Percentiles rank a stretch among this genome's conserved stretches.
phyloP scores from a whole-genome alignment of 2,797 vertebrate genomes.

The Peromyscus eremicus region DNA sequence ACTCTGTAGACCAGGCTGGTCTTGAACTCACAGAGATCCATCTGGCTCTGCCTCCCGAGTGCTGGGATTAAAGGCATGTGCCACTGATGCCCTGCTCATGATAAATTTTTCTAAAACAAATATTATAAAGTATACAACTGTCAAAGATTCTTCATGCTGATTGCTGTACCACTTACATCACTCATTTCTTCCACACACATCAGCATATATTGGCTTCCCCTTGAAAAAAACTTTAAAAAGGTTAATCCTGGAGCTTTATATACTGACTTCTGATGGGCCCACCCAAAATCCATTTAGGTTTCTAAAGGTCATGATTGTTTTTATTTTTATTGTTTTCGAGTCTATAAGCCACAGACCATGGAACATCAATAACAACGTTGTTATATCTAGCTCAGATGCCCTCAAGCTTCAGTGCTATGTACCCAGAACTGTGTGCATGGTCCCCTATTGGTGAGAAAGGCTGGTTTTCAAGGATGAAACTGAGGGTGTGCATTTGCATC shows the following conservation, averaged over 20 bases:
- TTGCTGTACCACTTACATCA: not conserved
- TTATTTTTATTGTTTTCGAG: slow-evolving; percentile 14
- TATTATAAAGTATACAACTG: slow-evolving; percentile 7
- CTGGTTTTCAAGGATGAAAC: not conserved
- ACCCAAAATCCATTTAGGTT: slow-evolving; percentile 4
- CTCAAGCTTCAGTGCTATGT: not conserved
- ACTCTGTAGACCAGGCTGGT: too few species aligned
- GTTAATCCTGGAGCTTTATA: not conserved
- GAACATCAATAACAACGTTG: slow-evolving; percentile 30
- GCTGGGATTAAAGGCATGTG: too few species aligned
- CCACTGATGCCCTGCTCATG: too few species aligned
- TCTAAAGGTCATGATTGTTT: not conserved
- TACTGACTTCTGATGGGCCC: not conserved
- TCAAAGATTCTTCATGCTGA: not conserved
- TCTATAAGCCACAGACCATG: not conserved
- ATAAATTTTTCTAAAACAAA: slow-evolving; percentile 29
- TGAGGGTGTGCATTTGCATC: not conserved
- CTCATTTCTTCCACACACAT: not conserved
- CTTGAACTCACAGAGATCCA: too few species aligned
- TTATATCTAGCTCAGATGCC: not conserved
- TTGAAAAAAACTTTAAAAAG: not conserved
- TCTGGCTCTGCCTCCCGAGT: too few species aligned
- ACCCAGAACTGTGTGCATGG: not conserved
- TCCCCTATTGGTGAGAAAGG: not conserved
- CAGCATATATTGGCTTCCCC: not conserved